Evolutionary conservation across 2,113 vertebrate species (phyloP).

Genomic region (Forbesichthys agassizii): DNA sequence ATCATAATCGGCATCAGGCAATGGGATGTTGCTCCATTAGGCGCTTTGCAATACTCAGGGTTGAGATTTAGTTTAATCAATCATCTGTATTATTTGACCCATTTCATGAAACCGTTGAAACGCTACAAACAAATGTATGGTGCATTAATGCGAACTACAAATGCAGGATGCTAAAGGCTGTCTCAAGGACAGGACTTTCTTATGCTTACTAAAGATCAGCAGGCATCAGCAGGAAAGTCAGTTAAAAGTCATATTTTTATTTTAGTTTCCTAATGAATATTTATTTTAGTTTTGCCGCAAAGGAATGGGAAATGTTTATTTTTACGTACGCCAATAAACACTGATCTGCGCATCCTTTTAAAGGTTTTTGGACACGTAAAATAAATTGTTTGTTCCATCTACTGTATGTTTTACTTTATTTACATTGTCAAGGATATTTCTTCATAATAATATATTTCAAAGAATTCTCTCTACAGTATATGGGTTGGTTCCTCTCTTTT

Average conservation of each 20-base stretch:
- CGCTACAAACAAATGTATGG: too few relatives aligned
- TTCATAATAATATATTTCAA: conserved; percentile 39
- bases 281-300: not conserved
- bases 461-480: conserved; percentile 12
- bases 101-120: too few relatives aligned
- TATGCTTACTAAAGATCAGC: too few relatives aligned
- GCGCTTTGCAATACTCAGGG: conserved; percentile 48
- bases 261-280: too few relatives aligned
- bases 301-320: not conserved
- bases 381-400: conserved; percentile 24
- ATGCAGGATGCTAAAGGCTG: too few relatives aligned
- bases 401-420: conserved; percentile 45
- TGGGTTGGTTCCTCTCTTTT: conserved; percentile 1
- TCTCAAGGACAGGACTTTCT: too few relatives aligned
- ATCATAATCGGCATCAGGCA: conserved; percentile 65
- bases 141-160: too few relatives aligned
- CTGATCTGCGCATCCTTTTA: conserved; percentile 4
- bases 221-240: too few relatives aligned
- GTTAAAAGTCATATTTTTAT: too few relatives aligned
- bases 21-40: conserved; percentile 65
- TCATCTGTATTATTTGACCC: conserved; percentile 19
- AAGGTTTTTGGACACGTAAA: conserved; percentile 39
- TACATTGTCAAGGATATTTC: conserved; percentile 39
- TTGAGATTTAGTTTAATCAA: conserved; percentile 55
- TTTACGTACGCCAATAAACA: too few relatives aligned